A percentile compares a stretch with the other conserved stretches of the same genome.
Conservation (phyloP, 2,797 vertebrate species). For the Oophaga sylvatica region DNA sequence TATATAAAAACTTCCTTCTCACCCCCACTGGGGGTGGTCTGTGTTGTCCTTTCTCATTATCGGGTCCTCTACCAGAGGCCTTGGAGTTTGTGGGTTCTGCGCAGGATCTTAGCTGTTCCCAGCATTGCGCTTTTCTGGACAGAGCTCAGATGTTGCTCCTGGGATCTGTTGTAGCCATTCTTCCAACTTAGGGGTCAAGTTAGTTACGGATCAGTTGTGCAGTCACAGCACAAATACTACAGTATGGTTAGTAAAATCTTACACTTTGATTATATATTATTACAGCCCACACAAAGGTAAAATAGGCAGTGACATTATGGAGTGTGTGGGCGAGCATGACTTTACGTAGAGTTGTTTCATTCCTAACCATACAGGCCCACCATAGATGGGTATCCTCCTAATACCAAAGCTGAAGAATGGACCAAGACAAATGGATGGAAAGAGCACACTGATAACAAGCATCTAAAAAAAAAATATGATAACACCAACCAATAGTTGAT, state of each 20-base stretch:
- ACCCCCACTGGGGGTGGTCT: too few species aligned
- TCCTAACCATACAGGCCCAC: not conserved
- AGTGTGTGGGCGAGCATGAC: not conserved
- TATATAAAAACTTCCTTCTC: too few species aligned
- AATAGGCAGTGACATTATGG: not conserved
- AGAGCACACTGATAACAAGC: conserved; percentile 4
- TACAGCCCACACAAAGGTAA: not conserved
- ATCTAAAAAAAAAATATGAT: conserved; percentile 24
- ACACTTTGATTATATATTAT: too few species aligned
- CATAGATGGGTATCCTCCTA: conserved; percentile 35
- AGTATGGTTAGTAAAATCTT: not conserved
- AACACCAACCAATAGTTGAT: conserved; percentile 29
- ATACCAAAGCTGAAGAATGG: conserved; percentile 41
- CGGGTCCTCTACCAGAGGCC: too few species aligned
- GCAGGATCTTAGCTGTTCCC: too few species aligned
- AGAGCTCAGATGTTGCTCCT: too few species aligned
- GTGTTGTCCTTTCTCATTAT: too few species aligned
- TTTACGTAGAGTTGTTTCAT: not conserved
- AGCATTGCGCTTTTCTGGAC: too few species aligned
- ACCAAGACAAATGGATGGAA: conserved; percentile 46
- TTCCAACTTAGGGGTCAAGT: too few species aligned
- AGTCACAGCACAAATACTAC: not conserved
- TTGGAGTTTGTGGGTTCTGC: too few species aligned
- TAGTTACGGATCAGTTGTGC: too few species aligned
- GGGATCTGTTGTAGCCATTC: too few species aligned